Evolutionary conservation across 2,888 invertebrate species (phyloP), one percentile per base, ranked within the genome.

Genomic region (Drosophila acutilabella): DNA sequence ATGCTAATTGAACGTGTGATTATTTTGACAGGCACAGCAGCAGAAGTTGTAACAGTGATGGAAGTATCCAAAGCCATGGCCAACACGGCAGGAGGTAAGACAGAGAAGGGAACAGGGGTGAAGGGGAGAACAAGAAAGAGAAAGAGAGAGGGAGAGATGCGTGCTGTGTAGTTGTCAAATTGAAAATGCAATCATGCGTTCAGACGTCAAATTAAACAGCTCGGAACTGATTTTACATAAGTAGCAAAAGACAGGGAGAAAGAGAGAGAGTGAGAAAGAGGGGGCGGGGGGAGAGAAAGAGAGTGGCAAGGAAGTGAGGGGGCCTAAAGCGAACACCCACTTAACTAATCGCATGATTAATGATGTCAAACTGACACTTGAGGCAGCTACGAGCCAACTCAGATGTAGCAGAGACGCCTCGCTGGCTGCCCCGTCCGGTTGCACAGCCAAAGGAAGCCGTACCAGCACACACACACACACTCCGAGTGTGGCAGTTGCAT

Each of bases 271-370:
- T 8, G 23, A 42, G 44, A 4, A 7, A 40, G 30, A 14, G 20
- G 47, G 6, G 26, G 2, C n/a, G n/a, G 47, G 14, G 23, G 2
- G 45, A 16, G 23, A 3, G 6, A 6, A 1, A 6, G 6, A 23
- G 20, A 13, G 36, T 0, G 44, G 23, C 5, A 18, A 13, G 6
- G 33, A 5, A n/a, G 6, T 42, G 26, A 45, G 51, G 61, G 42
- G 42, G 60, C 68, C 54, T 71, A 64, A 72, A 58, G 54, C 81
- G 76, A 89, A 88, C 90, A 80, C 83, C 88, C 89, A 90, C 87
- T 90, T 89, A 89, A 90, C 90, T 90, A 90, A 90, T 90, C 90
- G 90, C 90, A 90, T 90, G 90, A 90, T 90, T 90, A 90, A 90
- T 90, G 90, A 90, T 89, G 88, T 85, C 87, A 88, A 89, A 88